Evolutionary conservation across 2,888 invertebrate genomes (phyloP), one percentile per base, ranked within the genome.

Genomic region (Watsonalla binaria): DNA sequence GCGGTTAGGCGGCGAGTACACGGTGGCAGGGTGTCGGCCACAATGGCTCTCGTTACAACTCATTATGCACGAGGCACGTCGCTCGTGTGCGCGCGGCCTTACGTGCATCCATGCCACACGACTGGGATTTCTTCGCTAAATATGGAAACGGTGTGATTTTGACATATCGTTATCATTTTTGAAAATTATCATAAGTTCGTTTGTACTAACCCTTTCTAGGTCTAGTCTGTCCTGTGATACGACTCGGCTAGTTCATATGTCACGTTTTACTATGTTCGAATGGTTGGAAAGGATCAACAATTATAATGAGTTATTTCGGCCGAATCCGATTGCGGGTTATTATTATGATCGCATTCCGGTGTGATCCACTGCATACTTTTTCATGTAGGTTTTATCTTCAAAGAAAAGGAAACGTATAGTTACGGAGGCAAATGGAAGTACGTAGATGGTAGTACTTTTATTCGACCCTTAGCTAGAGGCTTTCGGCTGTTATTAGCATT

Each of bases 1-100:
- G 37, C 45, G 50, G 55, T 50, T 24, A 58, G 53, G 57, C 46
- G 51, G 50, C 45, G 53, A 51, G 51, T 54, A 51, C 53, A 57
- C 59, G 57, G 35, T n/a, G 37, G 24, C 46, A 46, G 53, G 57
- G 54, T 56, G 45, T 33, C 54, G 56, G 34, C 59, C 64, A 74
- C 74, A 74, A 72, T 72, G 54, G 51, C 52, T 58, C 65, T 73
- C 74, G 76, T 74, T 73, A 72, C 65, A 55, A 57, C 59, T 68
- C 68, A 70, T 73, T 72, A 72, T 71, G 72, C 72, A 66, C 53
- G 45, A 57, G 49, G 34, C 37, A 9, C 37, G 8, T 37, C 7
- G 15, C 39, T 37, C 14, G 39, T 49, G 49, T 15, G 49, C 49
- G 37, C 49, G 9, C 37, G 13, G 4, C 49, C 49, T 49, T 39